Base-by-base conservation (phyloP, 2,888 invertebrate genomes). In the Polietes domitor region DNA sequence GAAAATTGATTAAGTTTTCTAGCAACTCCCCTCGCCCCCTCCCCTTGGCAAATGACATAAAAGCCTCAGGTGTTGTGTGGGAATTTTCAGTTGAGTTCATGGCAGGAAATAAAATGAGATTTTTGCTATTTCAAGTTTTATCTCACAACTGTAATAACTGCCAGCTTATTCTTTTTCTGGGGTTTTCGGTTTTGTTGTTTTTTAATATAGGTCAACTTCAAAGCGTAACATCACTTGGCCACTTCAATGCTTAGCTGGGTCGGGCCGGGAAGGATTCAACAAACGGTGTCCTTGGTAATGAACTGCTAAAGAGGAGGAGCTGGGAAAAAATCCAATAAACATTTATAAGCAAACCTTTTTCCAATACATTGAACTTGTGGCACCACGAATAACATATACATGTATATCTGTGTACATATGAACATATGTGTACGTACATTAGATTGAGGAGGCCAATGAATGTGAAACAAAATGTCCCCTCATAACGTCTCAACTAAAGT, bases 301-400 rank as follows among this genome's bases (percentile, higher is more conserved):
- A 73, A 77, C 43, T 26, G 68, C 41, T 68, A 68, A 68, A 43
- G 41, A 43, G 68, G 41, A 21, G 68, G 68, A 68, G 43, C 21
- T 19, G 24, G 41, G 7, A 61, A 61, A 47, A 58, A 68, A 65
- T 28, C 58, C 28, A 61, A 58, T 70, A 76, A 77, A 73, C 21
- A 68, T 73, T 72, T 72, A 72, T 68, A 68, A 79, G 47, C 78
- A 75, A 75, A 79, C 79, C 76, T 79, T 68, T 72, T 76, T 83
- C 76, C 82, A 76, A 76, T 72, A 79, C 82, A 79, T 72, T 82
- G 79, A 79, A 79, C 72, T 82, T 68, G 72, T 28, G 41, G 76
- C 68, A 47, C 79, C 50, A 50, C 58, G 43, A 78, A 58, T 47
- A 63, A 43, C 19, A 65, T 28, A 32, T n/a, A 41, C n/a, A 71